Conservation (phyloP, 2,113 vertebrate species). For the Lophotis ruficrista region DNA sequence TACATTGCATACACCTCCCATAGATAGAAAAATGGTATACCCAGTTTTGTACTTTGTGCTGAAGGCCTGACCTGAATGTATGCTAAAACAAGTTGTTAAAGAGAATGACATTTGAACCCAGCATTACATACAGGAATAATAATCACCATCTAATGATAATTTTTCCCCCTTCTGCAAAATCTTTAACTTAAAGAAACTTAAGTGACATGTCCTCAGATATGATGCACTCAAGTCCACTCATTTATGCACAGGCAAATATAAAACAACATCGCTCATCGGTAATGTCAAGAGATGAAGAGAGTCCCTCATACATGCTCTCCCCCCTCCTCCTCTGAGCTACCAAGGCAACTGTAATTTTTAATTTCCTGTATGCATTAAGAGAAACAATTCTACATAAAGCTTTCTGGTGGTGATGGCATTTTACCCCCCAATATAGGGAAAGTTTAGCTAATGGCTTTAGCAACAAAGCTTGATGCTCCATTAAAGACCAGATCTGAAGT, state of each 20-base stretch:
- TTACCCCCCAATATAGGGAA: neutral
- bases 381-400: neutral
- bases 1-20: accelerated
- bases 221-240: neutral
- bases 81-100: neutral
- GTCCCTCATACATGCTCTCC: neutral
- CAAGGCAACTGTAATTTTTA: neutral
- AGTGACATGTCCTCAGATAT: neutral
- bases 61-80: neutral
- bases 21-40: accelerated
- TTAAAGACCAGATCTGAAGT: neutral
- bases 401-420: neutral
- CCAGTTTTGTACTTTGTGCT: neutral
- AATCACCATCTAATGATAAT: neutral
- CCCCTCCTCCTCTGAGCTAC: neutral
- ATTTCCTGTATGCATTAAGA: neutral
- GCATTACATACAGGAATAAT: neutral
- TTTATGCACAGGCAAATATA: neutral
- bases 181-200: neutral
- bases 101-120: neutral
- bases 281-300: neutral
- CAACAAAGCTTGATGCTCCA: neutral
- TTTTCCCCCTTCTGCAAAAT: neutral
- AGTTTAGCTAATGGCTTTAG: neutral
- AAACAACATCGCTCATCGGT: neutral